Evolutionary conservation across 2,797 vertebrate genomes (phyloP), one percentile per base, ranked within the genome.

Genomic region (Typhlichthys subterraneus): DNA sequence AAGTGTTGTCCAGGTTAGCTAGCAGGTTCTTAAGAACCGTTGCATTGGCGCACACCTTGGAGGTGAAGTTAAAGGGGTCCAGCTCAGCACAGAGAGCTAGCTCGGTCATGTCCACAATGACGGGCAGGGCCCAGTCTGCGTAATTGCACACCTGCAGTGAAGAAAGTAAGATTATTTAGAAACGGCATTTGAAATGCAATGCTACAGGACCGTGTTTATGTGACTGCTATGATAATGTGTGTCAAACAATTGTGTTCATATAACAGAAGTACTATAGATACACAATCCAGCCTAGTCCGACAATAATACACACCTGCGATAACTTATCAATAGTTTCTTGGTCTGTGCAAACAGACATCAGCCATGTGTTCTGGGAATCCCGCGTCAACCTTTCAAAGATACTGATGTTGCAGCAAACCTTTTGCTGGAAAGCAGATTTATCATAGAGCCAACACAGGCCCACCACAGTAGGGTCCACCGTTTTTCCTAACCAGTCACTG

Each of bases 71-170:
- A 3, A 59, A 47, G 0, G 84, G 33, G 77, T 94, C 93, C 0
- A 56, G 75, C 73, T 91, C 90, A 13, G 91, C 86, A 2, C 93
- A 94, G 59, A 93, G 76, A 45, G 92, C 91, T 0, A 94, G 70
- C 10, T 92, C 91, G 0, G 92, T 91, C 91, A 92, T 92, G 83
- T 94, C 93, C 61, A 94, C 92, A 0, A 91, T 86, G 60, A 85
- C 77, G 13, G 90, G 89, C n/a, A 12, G 70, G 12, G 50, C 77
- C 93, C 93, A 94, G 2, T 92, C 89, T 0, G 79, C 73, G 69
- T 94, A 94, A 2, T 31, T 83, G 70, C 91, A 93, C 64, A 92
- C 72, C 81, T 89, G 11, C 9, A 42, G 38, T 42, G 9, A 42
- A 42, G 8, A 42, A 42, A 42, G 38, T 42, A 8, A 2, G 0